phyloP scores from a whole-genome alignment of 2,797 vertebrate species.

The Sebastiscus tertius region DNA sequence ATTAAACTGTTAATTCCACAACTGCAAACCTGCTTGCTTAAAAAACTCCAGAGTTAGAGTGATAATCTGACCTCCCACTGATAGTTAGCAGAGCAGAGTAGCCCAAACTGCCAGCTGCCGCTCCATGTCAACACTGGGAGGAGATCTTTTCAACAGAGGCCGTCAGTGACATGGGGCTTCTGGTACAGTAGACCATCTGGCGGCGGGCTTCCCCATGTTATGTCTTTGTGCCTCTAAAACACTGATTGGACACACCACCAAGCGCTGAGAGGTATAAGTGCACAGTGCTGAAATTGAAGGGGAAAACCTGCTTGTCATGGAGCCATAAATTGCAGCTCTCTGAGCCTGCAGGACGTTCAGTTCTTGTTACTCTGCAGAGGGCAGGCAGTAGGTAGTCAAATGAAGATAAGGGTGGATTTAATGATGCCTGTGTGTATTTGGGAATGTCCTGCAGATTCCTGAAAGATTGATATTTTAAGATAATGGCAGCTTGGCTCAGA shows the following conservation, averaged over 20 bases:
- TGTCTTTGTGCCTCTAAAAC: constrained; percentile 25
- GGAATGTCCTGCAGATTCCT: constrained; percentile 46
- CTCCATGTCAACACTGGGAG: constrained; percentile 56
- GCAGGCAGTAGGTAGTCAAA: constrained; percentile 26
- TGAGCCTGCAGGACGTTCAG: constrained; percentile 36
- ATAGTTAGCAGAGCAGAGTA: constrained; percentile 25
- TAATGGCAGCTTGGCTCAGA: constrained; percentile 40
- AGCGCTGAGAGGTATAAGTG: constrained; percentile 37
- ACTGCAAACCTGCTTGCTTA: constrained; percentile 11
- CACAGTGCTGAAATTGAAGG: constrained; percentile 47
- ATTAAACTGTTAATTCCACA: constrained; percentile 44
- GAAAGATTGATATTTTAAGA: constrained; percentile 57
- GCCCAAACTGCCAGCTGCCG: constrained; percentile 62
- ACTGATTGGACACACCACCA: constrained; percentile 23
- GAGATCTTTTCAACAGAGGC: constrained; percentile 48
- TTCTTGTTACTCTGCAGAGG: constrained; percentile 30
- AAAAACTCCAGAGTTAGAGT: constrained; percentile 12
- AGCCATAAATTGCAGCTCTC: constrained; percentile 40
- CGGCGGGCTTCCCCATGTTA: constrained; percentile 16
- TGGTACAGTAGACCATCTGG: constrained; percentile 52
- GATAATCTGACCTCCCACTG: constrained; percentile 46
- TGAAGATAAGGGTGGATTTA: constrained; percentile 43
- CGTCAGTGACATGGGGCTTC: constrained; percentile 21
- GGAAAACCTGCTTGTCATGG: constrained; percentile 38
- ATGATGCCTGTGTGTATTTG: constrained; percentile 36